Base-by-base conservation (phyloP, 1,140 invertebrate genomes). In the Ceratina calcarata region DNA sequence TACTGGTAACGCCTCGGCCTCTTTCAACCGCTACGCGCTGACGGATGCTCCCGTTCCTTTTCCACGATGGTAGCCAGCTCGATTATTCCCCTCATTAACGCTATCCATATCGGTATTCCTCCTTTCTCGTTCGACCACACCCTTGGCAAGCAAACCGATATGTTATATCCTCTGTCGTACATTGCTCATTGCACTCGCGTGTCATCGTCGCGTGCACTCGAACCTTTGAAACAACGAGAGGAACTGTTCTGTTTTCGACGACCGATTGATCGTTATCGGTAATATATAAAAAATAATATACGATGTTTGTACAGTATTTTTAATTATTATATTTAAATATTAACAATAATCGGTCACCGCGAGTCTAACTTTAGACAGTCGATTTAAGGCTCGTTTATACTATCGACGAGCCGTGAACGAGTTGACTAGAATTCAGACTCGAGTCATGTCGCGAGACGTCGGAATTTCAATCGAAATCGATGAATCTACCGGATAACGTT, bases 381-480 rank as follows among this genome's bases (percentile, higher is more conserved):
- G 70, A 77, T 80, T 80, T 69, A 51, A 45, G 37, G 37, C 71
- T 53, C 12, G 27, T 32, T 32, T 32, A 32, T 32, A 32, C 27
- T 45, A 10, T 45, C 37, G 37, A 45, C 2, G 8, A 45, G 8
- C 4, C 3, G 24, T 8, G 53, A 7, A n/a, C 16, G 15, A 7
- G 18, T 2, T 3, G 8, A 15, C 24, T 45, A 20, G 24, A 3
- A n/a, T n/a, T 24, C 32, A 24, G 64, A 18, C 51, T 51, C 78
- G 45, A 15, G 8, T 4, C 67, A 69, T 65, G 55, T 53, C 70
- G 53, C 70, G 77, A 69, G 49, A 37, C 67, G 62, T 61, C 65
- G 79, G 87, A 89, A 87, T 86, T 84, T 88, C 78, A 88, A 83
- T 86, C 87, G 66, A 83, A 74, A 45, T 70, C 68, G 85, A 89